Evolutionary conservation across 2,888 invertebrate species (phyloP), one percentile per base, ranked within the genome.

Genomic region (Erynnis tages): DNA sequence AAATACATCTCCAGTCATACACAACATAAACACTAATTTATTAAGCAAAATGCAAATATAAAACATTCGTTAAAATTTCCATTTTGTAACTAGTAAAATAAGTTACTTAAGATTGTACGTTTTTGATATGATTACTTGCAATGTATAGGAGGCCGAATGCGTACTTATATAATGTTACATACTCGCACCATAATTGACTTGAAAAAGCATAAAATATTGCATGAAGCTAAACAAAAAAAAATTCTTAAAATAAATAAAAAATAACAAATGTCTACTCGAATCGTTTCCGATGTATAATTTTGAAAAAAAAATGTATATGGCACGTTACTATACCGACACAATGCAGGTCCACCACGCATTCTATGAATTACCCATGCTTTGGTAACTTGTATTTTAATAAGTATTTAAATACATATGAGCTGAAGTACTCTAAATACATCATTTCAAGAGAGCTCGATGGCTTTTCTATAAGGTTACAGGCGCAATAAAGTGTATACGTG

Each of bases 161-260:
- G 50, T 54, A 54, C 55, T 60, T 52, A 53, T 57, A 57, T 47
- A 57, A 46, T 55, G 55, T 73, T 69, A 75, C 69, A 76, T 74
- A 76, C 69, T 68, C 75, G 82, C 86, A 85, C 85, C 84, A 79
- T 86, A 88, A 87, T 86, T 86, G 87, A 86, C 87, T 82, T 71
- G 72, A 80, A 82, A 71, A 78, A 72, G 71, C 68, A 68, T 69
- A 71, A 69, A 56, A 61, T 65, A 54, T 55, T 55, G 55, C 62
- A 53, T 55, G 35, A 61, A 59, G 57, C 54, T 44, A 30, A 43
- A 45, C 45, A 21, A 23, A 45, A 41, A 43, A 47, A 55, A 63
- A 54, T 53, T 58, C 59, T 53, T 43, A 62, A 60, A 60, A 52
- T 52, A 52, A 54, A 57, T 35, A 46, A 52, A 56, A 59, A 52